Percentiles rank a stretch among this genome's conserved stretches.
These are phyloP conservation scores for Podotricha telesiphe DNA, from an alignment of 2,888 invertebrate genomes.

Conservation along the genomic window DNA sequence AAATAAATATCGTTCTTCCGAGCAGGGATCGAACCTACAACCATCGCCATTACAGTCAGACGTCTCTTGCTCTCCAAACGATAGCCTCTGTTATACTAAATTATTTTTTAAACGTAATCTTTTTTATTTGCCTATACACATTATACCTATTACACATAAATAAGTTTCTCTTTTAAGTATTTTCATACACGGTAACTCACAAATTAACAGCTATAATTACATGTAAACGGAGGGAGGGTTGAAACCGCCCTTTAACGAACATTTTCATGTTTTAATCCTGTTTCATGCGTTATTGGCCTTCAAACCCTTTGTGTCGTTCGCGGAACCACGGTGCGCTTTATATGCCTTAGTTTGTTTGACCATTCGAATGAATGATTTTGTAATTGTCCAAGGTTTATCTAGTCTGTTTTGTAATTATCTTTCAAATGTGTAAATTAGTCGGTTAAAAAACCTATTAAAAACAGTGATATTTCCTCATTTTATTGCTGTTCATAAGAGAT, in stretches of 20 bases:
- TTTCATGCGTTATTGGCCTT: conserved; percentile 81
- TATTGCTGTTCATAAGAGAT: too few relatives aligned
- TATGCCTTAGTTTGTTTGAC: conserved; percentile 39
- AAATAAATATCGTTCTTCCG: not conserved
- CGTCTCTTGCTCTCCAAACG: too few relatives aligned
- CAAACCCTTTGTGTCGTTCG: conserved; percentile 66
- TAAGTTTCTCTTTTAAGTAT: conserved; percentile 10
- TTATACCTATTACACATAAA: not conserved
- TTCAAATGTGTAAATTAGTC: not conserved
- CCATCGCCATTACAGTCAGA: not conserved
- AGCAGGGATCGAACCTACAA: not conserved
- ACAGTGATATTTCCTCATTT: too few relatives aligned
- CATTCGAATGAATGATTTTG: conserved; percentile 41
- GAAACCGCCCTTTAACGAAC: conserved; percentile 69
- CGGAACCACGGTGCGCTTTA: conserved; percentile 54
- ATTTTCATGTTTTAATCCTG: conserved; percentile 82
- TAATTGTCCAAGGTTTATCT: conserved; percentile 20
- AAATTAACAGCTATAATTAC: conserved; percentile 80
- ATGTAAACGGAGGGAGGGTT: conserved; percentile 58
- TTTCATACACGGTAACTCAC: conserved; percentile 37
- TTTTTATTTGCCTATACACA: too few relatives aligned
- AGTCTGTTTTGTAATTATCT: conserved; percentile 5
- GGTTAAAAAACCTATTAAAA: too few relatives aligned
- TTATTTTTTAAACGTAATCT: too few relatives aligned
- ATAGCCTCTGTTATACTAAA: too few relatives aligned